Percentiles rank a stretch among this genome's conserved stretches.
Conservation (phyloP, 2,888 invertebrate species). For the Eupeodes luniger region DNA sequence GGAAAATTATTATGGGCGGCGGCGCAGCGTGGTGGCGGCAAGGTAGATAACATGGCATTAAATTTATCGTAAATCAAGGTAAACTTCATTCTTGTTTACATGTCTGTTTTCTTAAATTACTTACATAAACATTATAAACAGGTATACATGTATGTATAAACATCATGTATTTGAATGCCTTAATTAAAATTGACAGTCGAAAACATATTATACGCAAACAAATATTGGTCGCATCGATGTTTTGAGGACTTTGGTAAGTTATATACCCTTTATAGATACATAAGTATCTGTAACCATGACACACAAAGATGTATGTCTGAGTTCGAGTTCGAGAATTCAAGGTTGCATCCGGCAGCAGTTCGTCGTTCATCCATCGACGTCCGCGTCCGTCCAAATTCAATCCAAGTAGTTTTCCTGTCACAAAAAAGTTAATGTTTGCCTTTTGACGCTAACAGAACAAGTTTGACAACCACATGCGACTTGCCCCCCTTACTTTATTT, state of each 20-base stretch:
- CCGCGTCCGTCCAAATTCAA: constrained; percentile 14
- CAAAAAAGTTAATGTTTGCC: constrained; percentile 15
- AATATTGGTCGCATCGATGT: neutral
- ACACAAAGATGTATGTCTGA: neutral
- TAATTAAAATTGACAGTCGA: constrained; percentile 16
- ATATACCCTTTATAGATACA: neutral
- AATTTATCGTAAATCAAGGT: constrained; percentile 67
- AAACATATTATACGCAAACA: constrained; percentile 1
- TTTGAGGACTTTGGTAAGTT: neutral
- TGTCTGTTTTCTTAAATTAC: constrained; percentile 16
- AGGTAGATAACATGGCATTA: constrained; percentile 46
- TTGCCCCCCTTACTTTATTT: constrained; percentile 51
- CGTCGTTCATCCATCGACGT: neutral
- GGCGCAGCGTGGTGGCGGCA: constrained; percentile 15
- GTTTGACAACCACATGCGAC: constrained; percentile 44
- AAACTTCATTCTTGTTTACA: constrained; percentile 45
- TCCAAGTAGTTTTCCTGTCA: constrained; percentile 39
- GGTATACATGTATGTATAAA: neutral
- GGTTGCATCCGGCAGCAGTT: constrained; percentile 14
- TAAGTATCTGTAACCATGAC: too few species aligned
- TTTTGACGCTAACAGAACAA: constrained; percentile 48
- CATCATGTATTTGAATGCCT: neutral
- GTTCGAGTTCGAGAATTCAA: constrained; percentile 42
- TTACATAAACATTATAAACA: neutral
- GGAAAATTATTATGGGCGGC: constrained; percentile 53